A percentile compares a stretch with the other conserved stretches of the same genome.
Evolutionary conservation across 2,888 invertebrate genomes (phyloP).

Genomic region (Lutraria lutraria): DNA sequence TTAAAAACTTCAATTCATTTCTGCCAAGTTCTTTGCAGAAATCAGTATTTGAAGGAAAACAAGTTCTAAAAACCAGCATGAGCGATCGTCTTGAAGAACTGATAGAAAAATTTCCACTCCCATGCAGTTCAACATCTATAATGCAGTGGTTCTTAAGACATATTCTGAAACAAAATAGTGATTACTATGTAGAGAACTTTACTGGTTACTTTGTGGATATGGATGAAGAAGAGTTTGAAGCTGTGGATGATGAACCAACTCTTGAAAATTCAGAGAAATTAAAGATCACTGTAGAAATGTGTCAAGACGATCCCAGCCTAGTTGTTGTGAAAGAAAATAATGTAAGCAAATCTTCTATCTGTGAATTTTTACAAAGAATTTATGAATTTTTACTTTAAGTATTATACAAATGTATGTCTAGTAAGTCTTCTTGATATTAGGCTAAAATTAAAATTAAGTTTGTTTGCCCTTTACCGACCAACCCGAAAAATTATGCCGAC

Average conservation of each 20-base stretch:
- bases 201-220: conserved; percentile 17
- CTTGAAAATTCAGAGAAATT: neutral
- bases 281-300: conserved; percentile 30
- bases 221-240: conserved; percentile 26
- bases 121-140: neutral
- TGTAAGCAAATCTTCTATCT: neutral
- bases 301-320: neutral
- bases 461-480: too few species aligned
- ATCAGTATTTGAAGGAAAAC: conserved; percentile 4
- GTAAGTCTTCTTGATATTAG: too few species aligned
- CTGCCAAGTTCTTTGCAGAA: conserved; percentile 34
- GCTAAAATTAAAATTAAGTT: too few species aligned
- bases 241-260: conserved; percentile 17
- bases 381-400: neutral
- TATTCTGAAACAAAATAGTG: conserved; percentile 15
- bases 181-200: conserved; percentile 25
- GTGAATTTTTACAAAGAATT: neutral
- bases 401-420: too few species aligned
- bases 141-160: conserved; percentile 31
- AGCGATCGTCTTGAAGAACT: conserved; percentile 12
- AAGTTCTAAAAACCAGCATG: conserved; percentile 30
- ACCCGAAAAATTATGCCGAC: too few species aligned
- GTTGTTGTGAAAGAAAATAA: conserved; percentile 14
- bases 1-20: conserved; percentile 27
- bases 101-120: conserved; percentile 17